Base-by-base conservation (phyloP, 2,888 invertebrate genomes). In the Catocala sponsa region DNA sequence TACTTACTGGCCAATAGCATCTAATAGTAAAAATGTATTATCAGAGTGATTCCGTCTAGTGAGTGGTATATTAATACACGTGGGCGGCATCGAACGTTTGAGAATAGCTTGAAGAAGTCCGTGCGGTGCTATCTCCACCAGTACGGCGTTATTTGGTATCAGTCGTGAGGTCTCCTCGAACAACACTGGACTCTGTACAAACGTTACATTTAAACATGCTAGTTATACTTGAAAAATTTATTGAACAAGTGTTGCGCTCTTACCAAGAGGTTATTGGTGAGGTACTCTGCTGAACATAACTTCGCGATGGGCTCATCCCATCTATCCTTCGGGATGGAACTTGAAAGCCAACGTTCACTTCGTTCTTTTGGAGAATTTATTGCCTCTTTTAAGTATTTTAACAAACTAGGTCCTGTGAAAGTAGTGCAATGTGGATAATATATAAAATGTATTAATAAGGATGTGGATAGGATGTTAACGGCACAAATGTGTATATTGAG, bases 71-170 rank as follows among this genome's bases (percentile, higher is more conserved):
- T 97, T 96, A 5, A 92, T 94, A 65, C 96, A 96, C 10, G 94
- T 94, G 2, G 95, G 78, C 42, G 90, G 86, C 44, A 98, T 86
- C 0, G 97, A 96, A 56, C 97, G 94, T 80, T 96, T 96, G 7
- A 98, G 91, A 75, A 98, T 97, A 1, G 98, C 97, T 85, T 98
- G 98, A 54, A 98, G 94, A 33, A 98, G 92, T 43, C 97, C 97
- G 81, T 98, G 98, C 0, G 98, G 98, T 0, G 98, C 98, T 65
- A 98, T 96, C 88, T 98, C 98, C 64, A 98, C 96, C 11, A 96
- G 94, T 46, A 98, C 94, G 0, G 98, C 97, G 81, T 97, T 96
- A 35, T 95, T 91, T 0, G 98, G 98, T 6, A 70, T 59, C 10
- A 71, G 42, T 5, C 15, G 41, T 0, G 59, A 56, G 5, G 65